Base-by-base conservation (phyloP, 2,888 invertebrate genomes). In the Kuschelorhynchus macadamiae region DNA sequence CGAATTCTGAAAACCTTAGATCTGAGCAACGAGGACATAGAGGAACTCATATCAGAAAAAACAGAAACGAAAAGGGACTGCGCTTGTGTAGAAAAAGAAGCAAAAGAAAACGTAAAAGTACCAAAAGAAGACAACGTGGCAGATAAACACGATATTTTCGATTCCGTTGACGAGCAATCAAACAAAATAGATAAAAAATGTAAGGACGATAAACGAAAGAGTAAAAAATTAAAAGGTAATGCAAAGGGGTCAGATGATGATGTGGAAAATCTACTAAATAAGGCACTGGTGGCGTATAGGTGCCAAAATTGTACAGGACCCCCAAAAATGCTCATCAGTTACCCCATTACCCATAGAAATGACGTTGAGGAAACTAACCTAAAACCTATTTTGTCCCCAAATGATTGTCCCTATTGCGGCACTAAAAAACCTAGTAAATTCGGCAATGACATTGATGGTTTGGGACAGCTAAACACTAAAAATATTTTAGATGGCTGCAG, bases 321-420 rank as follows among this genome's bases (percentile, higher is more conserved):
- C 20, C 60, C 67, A 0, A 72, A 71, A 44, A 60, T 71, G 7
- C 47, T 76, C 16, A 72, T 76, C 5, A 67, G 74, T 5, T 76
- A 77, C 49, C 76, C 76, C 5, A 57, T 74, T 11, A 44, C 47
- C 11, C 30, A 32, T 7, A 17, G 36, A 9, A 5, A 5, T 3
- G 25, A 25, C 4, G 47, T 36, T 2, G 32, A 33, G 0, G 12
- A 30, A 12, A 0, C 4, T 3, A 36, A 36, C 18, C n/a, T 17
- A 18, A 2, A 17, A 9, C 3, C 4, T 25, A 25, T 7, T 25
- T 16, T 56, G 30, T 12, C 21, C n/a, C 9, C 42, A 21, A 30
- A 5, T 0, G 14, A 9, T 0, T 17, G 30, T 30, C 16, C 17
- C 20, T 8, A 44, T 32, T 25, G 2, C 18, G 12, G 32, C 18